These are phyloP conservation scores for Acanthosepion pharaonis DNA, from an alignment of 2,888 invertebrate genomes.

Conservation along the genomic window DNA sequence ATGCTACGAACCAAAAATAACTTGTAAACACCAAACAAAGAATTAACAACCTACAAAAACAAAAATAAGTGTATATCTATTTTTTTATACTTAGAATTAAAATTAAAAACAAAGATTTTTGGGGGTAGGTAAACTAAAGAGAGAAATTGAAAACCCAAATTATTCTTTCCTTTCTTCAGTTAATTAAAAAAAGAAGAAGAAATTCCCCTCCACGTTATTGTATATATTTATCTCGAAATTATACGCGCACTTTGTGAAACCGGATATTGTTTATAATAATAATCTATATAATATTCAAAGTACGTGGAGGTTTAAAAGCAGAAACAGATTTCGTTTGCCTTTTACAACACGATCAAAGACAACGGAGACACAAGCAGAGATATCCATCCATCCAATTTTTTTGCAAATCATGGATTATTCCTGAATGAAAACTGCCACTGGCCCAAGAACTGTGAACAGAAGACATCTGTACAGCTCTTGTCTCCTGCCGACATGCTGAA, in stretches of 20 bases:
- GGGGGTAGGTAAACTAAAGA: neutral
- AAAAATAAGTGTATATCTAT: neutral
- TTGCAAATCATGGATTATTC: slow-evolving; percentile 33
- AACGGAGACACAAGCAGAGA: neutral
- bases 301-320: neutral
- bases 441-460: slow-evolving; percentile 11
- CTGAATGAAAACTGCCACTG: neutral
- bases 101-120: neutral
- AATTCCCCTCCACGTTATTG: neutral
- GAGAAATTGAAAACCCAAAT: neutral
- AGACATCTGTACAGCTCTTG: neutral
- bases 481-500: slow-evolving; percentile 33
- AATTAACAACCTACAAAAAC: neutral
- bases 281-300: neutral
- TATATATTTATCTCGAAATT: neutral
- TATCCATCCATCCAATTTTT: neutral
- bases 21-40: neutral
- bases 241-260: neutral
- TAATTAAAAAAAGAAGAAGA: neutral
- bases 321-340: neutral
- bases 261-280: neutral
- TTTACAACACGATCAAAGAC: neutral
- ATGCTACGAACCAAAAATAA: too few relatives aligned
- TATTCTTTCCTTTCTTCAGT: neutral
- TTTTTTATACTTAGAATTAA: neutral